These are phyloP conservation scores for Drosophila falleni DNA, from an alignment of 2,888 invertebrate genomes.

Conservation along the genomic window DNA sequence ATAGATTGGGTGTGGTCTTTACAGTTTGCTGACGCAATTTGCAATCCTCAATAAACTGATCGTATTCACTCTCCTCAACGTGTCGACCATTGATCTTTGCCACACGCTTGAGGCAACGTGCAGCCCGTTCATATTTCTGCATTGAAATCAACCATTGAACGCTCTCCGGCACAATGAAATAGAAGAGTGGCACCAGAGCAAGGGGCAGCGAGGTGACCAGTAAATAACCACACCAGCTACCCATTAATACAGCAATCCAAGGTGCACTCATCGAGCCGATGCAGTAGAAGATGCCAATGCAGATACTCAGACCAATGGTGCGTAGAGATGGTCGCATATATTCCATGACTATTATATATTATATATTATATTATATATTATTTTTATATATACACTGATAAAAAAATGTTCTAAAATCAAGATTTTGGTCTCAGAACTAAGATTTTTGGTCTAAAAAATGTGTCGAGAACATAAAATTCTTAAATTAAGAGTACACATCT, in stretches of 20 bases:
- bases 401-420: too few species aligned
- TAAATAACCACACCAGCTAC: constrained; percentile 86
- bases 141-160: constrained; percentile 88
- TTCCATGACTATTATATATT: constrained; percentile 89
- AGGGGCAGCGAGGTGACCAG: constrained; percentile 86
- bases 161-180: constrained; percentile 87
- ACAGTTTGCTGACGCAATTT: constrained; percentile 62
- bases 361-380: too few species aligned
- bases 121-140: constrained; percentile 86
- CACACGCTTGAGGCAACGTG: constrained; percentile 86
- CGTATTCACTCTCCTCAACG: constrained; percentile 82
- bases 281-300: constrained; percentile 88
- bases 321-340: constrained; percentile 86
- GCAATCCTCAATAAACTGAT: constrained; percentile 79
- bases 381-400: too few species aligned
- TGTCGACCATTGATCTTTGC: constrained; percentile 86
- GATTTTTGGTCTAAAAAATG: too few species aligned
- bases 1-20: constrained; percentile 82
- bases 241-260: constrained; percentile 86
- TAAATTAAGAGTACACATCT: too few species aligned
- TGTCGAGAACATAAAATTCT: too few species aligned
- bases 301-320: constrained; percentile 87
- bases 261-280: constrained; percentile 87
- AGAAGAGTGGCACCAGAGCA: constrained; percentile 86
- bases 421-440: too few species aligned